A percentile compares a stretch with the other conserved stretches of the same genome.
Conservation (phyloP, 2,113 vertebrate species). For the Vidua chalybeata region DNA sequence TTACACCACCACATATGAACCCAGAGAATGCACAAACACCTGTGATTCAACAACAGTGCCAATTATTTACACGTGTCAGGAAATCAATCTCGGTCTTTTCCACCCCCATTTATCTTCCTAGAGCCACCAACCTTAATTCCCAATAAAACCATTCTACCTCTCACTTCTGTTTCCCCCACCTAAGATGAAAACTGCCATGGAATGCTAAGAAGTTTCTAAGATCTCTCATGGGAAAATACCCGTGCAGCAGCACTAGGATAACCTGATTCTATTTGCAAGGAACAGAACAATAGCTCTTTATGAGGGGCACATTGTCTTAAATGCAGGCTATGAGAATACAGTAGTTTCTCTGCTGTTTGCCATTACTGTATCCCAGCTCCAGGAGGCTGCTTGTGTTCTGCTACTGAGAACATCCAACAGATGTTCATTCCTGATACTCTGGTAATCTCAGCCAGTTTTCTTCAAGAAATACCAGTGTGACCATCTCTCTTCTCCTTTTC, state of each 20-base stretch:
- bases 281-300: background rate
- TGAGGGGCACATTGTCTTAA: background rate
- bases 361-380: background rate
- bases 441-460: background rate
- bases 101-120: background rate
- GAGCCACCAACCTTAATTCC: background rate
- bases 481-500: background rate
- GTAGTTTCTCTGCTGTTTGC: background rate
- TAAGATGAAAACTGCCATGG: background rate
- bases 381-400: background rate
- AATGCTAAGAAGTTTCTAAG: background rate
- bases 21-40: background rate
- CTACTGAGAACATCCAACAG: background rate
- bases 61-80: background rate
- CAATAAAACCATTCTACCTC: background rate
- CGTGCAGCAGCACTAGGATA: background rate
- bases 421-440: background rate
- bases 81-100: background rate
- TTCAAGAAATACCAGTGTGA: background rate
- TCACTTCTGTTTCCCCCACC: background rate
- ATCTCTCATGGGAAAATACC: background rate
- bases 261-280: background rate
- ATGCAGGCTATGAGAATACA: background rate
- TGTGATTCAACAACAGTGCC: background rate
- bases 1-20: background rate